A percentile compares a stretch with the other conserved stretches of the same genome.
Conservation (phyloP, 1,140 invertebrate species). For the Macrotrachela quadricornifera region DNA sequence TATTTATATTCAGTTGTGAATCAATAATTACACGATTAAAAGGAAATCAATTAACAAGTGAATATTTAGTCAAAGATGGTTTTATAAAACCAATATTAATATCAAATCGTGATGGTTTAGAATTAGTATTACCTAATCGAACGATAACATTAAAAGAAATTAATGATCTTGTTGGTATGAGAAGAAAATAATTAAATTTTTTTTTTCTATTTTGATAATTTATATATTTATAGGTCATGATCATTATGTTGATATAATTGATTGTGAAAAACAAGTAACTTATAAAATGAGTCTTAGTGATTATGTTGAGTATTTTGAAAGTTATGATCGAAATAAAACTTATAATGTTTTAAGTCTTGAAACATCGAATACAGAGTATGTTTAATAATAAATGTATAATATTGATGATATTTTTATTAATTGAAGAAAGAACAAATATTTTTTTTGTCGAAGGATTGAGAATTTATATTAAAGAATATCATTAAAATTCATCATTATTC, state of each 20-base stretch:
- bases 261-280: conserved; percentile 55
- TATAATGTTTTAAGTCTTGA: conserved; percentile 70
- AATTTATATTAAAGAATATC: too few species aligned
- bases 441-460: too few species aligned
- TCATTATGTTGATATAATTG: conserved; percentile 56
- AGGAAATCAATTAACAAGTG: conserved; percentile 43
- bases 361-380: conserved; percentile 31
- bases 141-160: conserved; percentile 38
- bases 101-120: conserved; percentile 53
- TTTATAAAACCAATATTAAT: conserved; percentile 52
- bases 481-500: too few species aligned
- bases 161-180: background rate
- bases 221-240: conserved; percentile 33
- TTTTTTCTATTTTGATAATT: too few species aligned
- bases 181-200: conserved; percentile 1
- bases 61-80: conserved; percentile 41
- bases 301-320: conserved; percentile 61
- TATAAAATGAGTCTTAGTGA: conserved; percentile 55
- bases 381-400: too few species aligned
- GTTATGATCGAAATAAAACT: conserved; percentile 45
- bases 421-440: too few species aligned
- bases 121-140: conserved; percentile 48
- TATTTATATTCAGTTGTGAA: conserved; percentile 44
- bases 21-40: conserved; percentile 37
- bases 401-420: too few species aligned